A percentile compares a stretch with the other conserved stretches of the same genome.
Conservation (phyloP, 2,113 vertebrate species). For the Naja naja region DNA sequence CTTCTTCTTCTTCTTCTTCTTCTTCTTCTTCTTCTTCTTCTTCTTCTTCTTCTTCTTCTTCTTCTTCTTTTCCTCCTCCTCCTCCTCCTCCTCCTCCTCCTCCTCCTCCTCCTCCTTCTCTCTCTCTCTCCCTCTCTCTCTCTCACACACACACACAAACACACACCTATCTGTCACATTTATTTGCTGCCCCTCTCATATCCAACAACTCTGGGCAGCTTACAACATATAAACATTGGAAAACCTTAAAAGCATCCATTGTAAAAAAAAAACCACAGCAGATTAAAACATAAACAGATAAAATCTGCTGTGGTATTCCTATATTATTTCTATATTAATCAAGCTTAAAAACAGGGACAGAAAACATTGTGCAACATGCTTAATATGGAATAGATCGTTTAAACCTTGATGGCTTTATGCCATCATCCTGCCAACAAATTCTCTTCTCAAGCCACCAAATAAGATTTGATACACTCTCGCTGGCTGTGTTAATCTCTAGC, state of each 20-base stretch:
- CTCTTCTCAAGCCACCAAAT: not conserved
- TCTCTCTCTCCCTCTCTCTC: too few relatives aligned
- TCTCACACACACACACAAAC: too few relatives aligned
- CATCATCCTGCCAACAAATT: not conserved
- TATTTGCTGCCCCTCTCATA: not conserved
- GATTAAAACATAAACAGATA: not conserved
- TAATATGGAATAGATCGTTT: not conserved
- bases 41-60: too few relatives aligned
- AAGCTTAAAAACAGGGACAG: not conserved
- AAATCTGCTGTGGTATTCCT: not conserved
- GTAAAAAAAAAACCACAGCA: not conserved
- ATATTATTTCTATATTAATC: not conserved
- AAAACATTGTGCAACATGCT: not conserved
- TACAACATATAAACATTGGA: not conserved
- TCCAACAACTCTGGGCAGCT: not conserved
- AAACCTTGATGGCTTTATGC: not conserved
- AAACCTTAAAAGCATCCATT: not conserved
- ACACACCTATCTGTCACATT: not conserved
- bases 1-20: too few relatives aligned
- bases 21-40: too few relatives aligned
- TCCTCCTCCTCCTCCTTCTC: too few relatives aligned
- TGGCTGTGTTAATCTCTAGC: not conserved
- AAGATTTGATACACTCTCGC: not conserved
- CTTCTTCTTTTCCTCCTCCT: too few relatives aligned
- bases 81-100: fast-evolving